Evolutionary conservation across 2,113 vertebrate species (phyloP), one percentile per base, ranked within the genome.

Genomic region (Phalacrocorax aristotelis): DNA sequence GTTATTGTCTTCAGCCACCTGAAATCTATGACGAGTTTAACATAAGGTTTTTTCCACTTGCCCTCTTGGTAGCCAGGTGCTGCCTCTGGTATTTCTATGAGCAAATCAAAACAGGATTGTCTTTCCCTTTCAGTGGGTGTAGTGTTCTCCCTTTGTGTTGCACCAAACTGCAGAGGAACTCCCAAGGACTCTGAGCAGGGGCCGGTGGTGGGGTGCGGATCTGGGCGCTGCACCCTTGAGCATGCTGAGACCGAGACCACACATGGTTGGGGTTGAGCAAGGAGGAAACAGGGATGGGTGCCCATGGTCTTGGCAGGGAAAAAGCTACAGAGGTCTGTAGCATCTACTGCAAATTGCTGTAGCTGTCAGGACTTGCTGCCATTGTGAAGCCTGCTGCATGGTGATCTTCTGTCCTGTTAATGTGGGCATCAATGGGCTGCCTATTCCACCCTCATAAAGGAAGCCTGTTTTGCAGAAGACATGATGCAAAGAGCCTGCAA

Each of bases 401-500:
- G 57, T 75, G 68, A 60, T 60, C 78, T 61, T 89, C 91, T 72
- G 32, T 61, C 60, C 79, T 68, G 15, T 20, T 83, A n/a, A 17
- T 0, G 1, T 1, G 2, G n/a, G 19, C 61, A 72, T 84, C 83
- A 93, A 87, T 77, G 44, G 69, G 4, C 71, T 91, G 74, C 54
- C 93, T 95, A 68, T 94, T 94, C 76, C 20, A 20, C 7, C 36
- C 66, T 82, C 89, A 95, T 87, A 94, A 95, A 94, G 34, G 65
- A 89, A 94, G 83, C 40, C 49, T 96, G 87, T 94, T 95, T 62
- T 85, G 54, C 66, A 86, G 82, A 77, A 68, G 85, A 87, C 75
- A 19, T 70, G 85, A 90, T 95, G 93, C 70, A 97, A 97, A 95
- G 81, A 91, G 91, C 52, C 77, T 91, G 81, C 81, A 95, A 94